phyloP scores from a whole-genome alignment of 1,140 invertebrate genomes.

The Formica selysi region DNA sequence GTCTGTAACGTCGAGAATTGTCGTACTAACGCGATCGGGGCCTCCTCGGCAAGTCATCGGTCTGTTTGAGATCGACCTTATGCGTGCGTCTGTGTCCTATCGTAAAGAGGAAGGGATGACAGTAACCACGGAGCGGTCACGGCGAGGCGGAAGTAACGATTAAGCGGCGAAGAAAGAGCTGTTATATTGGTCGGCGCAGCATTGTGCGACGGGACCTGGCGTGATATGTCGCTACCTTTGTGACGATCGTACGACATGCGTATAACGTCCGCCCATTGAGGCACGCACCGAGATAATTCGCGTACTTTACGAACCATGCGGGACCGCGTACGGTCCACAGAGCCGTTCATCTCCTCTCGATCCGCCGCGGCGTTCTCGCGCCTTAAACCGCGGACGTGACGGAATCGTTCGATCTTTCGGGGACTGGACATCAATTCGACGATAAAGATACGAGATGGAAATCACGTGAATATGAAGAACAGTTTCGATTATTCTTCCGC shows the following conservation, averaged over 20 bases:
- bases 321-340: constrained; percentile 13
- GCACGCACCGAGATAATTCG: constrained; percentile 81
- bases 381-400: constrained; percentile 38
- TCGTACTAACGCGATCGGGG: constrained; percentile 10
- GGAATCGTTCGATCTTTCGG: constrained; percentile 8
- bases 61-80: constrained; percentile 54
- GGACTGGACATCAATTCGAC: not conserved
- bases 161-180: constrained; percentile 85
- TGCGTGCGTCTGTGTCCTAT: constrained; percentile 28
- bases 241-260: constrained; percentile 79
- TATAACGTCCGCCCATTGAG: constrained; percentile 80
- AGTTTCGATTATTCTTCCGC: constrained; percentile 2
- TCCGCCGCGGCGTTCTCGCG: constrained; percentile 7
- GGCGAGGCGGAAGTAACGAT: constrained; percentile 84
- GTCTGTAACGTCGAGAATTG: constrained; percentile 30
- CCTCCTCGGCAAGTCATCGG: constrained; percentile 20
- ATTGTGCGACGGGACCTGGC: constrained; percentile 81
- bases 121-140: constrained; percentile 61
- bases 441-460: constrained; percentile 9
- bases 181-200: constrained; percentile 81
- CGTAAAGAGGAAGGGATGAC: constrained; percentile 41
- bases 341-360: constrained; percentile 19
- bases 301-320: constrained; percentile 72
- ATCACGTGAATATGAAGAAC: not conserved
- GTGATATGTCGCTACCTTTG: constrained; percentile 81